Conservation (phyloP, 2,797 vertebrate species). For the Phrynocephalus forsythii region DNA sequence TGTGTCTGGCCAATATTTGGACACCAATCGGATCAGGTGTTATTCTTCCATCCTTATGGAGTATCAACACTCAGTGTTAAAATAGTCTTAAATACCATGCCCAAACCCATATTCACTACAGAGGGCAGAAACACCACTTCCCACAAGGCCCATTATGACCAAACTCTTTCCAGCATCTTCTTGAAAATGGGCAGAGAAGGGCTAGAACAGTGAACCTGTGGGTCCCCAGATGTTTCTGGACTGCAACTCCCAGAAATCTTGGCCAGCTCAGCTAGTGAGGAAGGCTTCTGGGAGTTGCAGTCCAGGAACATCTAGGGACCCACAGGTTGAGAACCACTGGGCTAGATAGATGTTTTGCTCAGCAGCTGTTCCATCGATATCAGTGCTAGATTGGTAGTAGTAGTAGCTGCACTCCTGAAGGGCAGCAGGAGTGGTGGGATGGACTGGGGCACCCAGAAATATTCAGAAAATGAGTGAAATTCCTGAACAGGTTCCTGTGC, state of each 20-base stretch:
- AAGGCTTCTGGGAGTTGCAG: too few species aligned
- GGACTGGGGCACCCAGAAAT: not conserved
- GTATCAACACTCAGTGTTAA: not conserved
- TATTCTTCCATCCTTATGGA: too few species aligned
- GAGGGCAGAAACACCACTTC: too few species aligned
- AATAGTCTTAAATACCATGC: not conserved
- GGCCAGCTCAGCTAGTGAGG: too few species aligned
- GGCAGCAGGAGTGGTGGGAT: not conserved
- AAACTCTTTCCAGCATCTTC: not conserved
- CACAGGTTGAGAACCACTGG: not conserved
- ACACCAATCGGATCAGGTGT: too few species aligned
- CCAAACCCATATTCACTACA: not conserved
- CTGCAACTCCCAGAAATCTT: too few species aligned
- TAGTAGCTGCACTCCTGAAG: not conserved
- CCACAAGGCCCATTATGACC: not conserved
- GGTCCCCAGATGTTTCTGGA: too few species aligned
- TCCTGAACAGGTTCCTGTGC: not conserved
- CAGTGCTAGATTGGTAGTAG: too few species aligned
- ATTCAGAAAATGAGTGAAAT: not conserved
- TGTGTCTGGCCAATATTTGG: too few species aligned
- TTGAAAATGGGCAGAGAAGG: not conserved
- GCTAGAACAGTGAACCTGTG: too few species aligned
- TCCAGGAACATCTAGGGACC: too few species aligned
- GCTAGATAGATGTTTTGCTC: not conserved
- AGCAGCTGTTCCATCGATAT: not conserved